Evolutionary conservation across 2,888 invertebrate species (phyloP).

Genomic region (Bombylius major): DNA sequence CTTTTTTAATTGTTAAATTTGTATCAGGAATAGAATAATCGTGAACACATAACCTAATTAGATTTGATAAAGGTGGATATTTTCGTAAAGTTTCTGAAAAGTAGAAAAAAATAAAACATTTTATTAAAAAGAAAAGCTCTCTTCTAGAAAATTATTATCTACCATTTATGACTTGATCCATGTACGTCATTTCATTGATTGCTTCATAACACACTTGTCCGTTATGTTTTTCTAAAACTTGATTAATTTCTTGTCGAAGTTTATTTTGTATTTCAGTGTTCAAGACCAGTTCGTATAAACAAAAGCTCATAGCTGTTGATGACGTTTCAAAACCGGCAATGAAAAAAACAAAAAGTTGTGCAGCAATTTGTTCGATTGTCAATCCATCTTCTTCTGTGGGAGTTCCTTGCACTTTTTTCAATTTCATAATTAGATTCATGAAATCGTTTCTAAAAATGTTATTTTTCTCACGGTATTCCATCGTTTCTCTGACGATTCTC

Average conservation of each 20-base stretch:
- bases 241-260: conserved; percentile 30
- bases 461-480: conserved; percentile 21
- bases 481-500: conserved; percentile 27
- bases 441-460: conserved; percentile 23
- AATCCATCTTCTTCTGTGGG: conserved; percentile 14
- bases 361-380: conserved; percentile 33
- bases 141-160: conserved; percentile 1
- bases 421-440: conserved; percentile 21
- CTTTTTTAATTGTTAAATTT: conserved; percentile 40
- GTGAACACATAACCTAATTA: conserved; percentile 40
- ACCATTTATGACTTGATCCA: conserved; percentile 35
- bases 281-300: conserved; percentile 35
- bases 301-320: conserved; percentile 32
- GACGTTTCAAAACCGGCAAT: conserved; percentile 40
- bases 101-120: not conserved
- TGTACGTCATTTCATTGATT: conserved; percentile 32
- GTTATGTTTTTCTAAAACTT: conserved; percentile 23
- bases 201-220: conserved; percentile 33
- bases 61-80: conserved; percentile 40
- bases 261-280: conserved; percentile 35
- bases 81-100: conserved; percentile 43
- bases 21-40: conserved; percentile 40
- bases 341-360: conserved; percentile 41
- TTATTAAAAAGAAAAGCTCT: not conserved
- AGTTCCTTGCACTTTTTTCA: conserved; percentile 8